Base-by-base conservation (phyloP, 2,797 vertebrate species). In the Buceros bicornis region DNA sequence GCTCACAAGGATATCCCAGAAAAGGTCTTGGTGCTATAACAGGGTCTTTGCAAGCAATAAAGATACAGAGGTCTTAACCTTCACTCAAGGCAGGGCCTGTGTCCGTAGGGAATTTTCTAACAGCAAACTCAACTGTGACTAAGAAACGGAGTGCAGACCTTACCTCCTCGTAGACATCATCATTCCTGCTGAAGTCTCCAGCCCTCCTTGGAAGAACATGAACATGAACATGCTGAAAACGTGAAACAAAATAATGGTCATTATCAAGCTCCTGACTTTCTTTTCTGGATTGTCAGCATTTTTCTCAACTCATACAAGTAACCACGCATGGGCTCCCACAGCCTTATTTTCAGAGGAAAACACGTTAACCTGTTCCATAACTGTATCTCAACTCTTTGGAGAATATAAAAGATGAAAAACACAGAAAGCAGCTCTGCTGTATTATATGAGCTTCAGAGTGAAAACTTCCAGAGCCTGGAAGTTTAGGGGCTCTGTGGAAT, bases 201-300 rank as follows among this genome's bases (percentile, higher is more conserved):
- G 91, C 92, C 92, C 97, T 98, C 93, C 99, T 98, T 31, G 98
- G 98, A 77, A 99, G 98, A 62, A 99, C 70, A 2, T 99, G 98
- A 95, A 99, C 95, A 4, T 99, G 99, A 66, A 99, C 98, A n/a
- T 99, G 99, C 99, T 99, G 97, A 74, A 98, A 97, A 95, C 1
- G 47, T 42, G 95, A 82, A 96, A 77, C 37, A 88, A 73, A 94
- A 89, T 82, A 96, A 90, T 43, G 21, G 45, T 93, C 64, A 94
- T 94, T 89, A 93, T 91, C 80, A 92, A 70, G 66, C 19, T 70
- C 22, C 31, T 35, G 11, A 85, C 40, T 95, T 91, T 81, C 71
- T 76, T 93, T 93, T 90, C 86, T 86, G 76, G 74, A 80, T 73
- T 96, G 89, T 87, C 94, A 97, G 92, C 51, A 50, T 74, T 84